These are phyloP conservation scores for Parnassius apollo DNA, from an alignment of 2,888 invertebrate species.

Conservation along the genomic window DNA sequence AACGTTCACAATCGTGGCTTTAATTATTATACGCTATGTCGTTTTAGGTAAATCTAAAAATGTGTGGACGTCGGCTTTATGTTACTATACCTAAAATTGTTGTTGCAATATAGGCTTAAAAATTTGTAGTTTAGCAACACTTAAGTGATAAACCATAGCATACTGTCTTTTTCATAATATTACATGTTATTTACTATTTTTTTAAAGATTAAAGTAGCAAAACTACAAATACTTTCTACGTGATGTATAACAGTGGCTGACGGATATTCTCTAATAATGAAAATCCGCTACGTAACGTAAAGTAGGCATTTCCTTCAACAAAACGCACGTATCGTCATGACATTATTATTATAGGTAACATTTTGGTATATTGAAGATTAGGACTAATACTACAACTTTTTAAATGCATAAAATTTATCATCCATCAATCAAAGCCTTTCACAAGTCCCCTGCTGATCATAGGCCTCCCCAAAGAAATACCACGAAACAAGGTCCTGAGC, in stretches of 20 bases:
- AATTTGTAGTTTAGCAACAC: background rate
- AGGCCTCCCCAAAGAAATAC: too few relatives aligned
- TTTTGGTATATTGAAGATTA: too few relatives aligned
- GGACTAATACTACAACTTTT: too few relatives aligned
- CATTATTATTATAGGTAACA: too few relatives aligned
- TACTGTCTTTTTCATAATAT: background rate
- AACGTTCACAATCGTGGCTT: conserved; percentile 1
- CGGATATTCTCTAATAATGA: background rate
- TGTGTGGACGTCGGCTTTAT: too few relatives aligned
- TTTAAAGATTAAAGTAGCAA: background rate
- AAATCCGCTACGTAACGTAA: background rate
- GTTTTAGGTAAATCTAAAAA: too few relatives aligned
- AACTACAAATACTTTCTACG: background rate
- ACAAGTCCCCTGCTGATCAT: too few relatives aligned
- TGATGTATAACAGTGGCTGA: background rate
- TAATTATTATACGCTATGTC: too few relatives aligned
- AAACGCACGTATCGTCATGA: too few relatives aligned
- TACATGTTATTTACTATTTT: background rate
- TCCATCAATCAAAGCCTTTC: too few relatives aligned
- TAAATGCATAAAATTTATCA: too few relatives aligned
- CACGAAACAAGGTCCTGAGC: too few relatives aligned
- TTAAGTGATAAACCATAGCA: background rate
- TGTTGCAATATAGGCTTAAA: background rate
- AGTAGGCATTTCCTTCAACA: background rate
- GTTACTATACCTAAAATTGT: background rate